Evolutionary conservation across 53 echinoderm and acorn worm genomes (phyloP), one percentile per base, ranked within the genome.

Genomic region (Echinarachnius parma): DNA sequence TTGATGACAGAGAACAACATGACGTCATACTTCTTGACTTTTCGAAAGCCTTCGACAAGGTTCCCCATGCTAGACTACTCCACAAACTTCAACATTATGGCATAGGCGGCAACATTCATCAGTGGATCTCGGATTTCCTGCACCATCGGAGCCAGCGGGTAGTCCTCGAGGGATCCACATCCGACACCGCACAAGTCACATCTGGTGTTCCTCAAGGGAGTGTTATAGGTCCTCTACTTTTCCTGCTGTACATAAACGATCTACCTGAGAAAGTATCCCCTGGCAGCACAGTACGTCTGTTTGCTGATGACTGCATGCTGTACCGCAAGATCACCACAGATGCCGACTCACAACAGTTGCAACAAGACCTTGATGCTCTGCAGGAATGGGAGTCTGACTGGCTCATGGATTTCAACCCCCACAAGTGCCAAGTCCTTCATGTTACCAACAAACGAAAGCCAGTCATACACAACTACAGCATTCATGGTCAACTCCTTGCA

Each of bases 191-290:
- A 25, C 31, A 54, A 13, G 85, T 84, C 9, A 57, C 64, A 32
- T 79, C 79, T 10, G 85, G 80, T 30, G 79, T 79, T 29, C 76
- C 86, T 13, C 85, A 80, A 18, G 80, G 85, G 25, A 75, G 80
- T 49, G 80, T 75, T 22, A 1, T 85, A 9, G 80, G 85, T 15
- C 85, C 74, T 0, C 23, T 63, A 13, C 34, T 68, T 3, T 84
- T 84, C 49, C 74, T 78, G 19, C 34, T 84, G 3, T 84, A 28
- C 71, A 84, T 84, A 34, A 84, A 84, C 29, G 84, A 78, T 54
- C 35, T 84, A 3, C 74, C 79, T 20, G 49, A 48, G 13, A 75
- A 60, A 26, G 42, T 85, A 45, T 68, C 64, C n/a, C 2, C 9
- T 33, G 57, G 50, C 4, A 60, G 49, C 3, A 85, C 80, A n/a